Base-by-base conservation (phyloP, 2,113 vertebrate genomes). In the Aptenodytes forsteri region DNA sequence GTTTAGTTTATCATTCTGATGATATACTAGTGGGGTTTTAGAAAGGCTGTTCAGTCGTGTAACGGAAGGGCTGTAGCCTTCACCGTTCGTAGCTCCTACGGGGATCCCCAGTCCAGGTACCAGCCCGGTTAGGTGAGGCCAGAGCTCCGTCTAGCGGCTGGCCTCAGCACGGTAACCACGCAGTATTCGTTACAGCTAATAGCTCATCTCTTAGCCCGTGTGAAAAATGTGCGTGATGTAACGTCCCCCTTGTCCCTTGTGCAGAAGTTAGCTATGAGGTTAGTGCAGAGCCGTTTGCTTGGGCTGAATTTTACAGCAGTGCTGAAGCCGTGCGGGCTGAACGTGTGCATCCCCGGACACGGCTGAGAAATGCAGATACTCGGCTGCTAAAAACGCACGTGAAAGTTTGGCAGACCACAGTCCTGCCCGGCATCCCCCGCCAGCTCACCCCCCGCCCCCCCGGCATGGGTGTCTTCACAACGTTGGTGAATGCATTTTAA, bases 21-120 rank as follows among this genome's bases (percentile, higher is more conserved):
- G 1, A 10, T 10, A 0, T 2, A 4, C 5, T 0, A 6, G 16
- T 4, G 6, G 14, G n/a, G 38, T 6, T 36, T 50, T 3, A 7
- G 67, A 12, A 27, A 3, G 58, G 64, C 56, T 22, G n/a, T 4
- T 44, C 2, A 0, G 7, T 13, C 15, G 6, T 8, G 1, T 13
- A 5, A 13, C 1, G 6, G 4, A 5, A 15, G 38, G 67, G 34
- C 54, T 21, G 6, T 2, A 11, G 1, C 13, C 32, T 4, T 26
- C 69, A 6, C 40, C 9, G 7, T 2, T 2, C 2, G 55, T 5
- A 8, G 40, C 69, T 19, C 26, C 25, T 2, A 7, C 42, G 7
- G 49, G 42, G 27, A 6, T n/a, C 40, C 38, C 19, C 1, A 6
- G 20, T 52, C 6, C 3, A 3, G 50, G 40, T 19, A 3, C 44